Evolutionary conservation across 2,888 invertebrate genomes (phyloP).

Genomic region (Eupithecia tripunctaria): DNA sequence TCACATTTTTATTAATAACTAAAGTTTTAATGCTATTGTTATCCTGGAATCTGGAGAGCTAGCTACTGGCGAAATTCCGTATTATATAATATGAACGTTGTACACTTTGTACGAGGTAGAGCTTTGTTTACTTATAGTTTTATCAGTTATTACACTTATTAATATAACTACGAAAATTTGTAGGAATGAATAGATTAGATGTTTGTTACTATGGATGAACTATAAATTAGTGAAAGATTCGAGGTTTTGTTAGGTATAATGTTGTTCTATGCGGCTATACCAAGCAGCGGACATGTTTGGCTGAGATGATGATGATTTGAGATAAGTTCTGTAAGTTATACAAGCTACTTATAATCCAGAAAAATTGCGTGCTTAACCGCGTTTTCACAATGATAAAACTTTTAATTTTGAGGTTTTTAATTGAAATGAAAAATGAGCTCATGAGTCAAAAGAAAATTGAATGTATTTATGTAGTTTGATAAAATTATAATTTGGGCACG

Average conservation of each 20-base stretch:
- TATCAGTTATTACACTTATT: background rate
- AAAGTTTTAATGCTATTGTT: slow-evolving; percentile 7
- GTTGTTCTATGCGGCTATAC: background rate
- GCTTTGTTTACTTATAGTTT: background rate
- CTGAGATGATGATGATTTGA: background rate
- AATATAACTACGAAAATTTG: background rate
- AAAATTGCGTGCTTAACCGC: background rate
- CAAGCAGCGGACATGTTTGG: background rate
- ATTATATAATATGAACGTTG: background rate
- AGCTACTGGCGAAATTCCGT: background rate
- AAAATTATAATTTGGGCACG: slow-evolving; percentile 36
- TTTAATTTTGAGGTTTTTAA: background rate
- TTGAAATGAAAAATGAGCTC: slow-evolving; percentile 3
- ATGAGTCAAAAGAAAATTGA: slow-evolving; percentile 32
- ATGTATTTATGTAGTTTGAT: slow-evolving; percentile 25
- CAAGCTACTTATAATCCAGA: background rate
- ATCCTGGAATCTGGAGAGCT: slow-evolving; percentile 10
- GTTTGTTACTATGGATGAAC: too few relatives aligned
- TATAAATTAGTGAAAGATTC: too few relatives aligned
- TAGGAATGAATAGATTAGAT: too few relatives aligned
- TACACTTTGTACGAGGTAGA: background rate
- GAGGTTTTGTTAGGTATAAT: too few relatives aligned
- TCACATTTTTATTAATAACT: background rate
- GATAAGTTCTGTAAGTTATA: too few relatives aligned
- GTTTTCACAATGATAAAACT: background rate